Percentiles rank a stretch among this genome's conserved stretches.
These are phyloP conservation scores for Zygogramma bicolorata DNA, from an alignment of 2,888 invertebrate genomes.

Conservation along the genomic window DNA sequence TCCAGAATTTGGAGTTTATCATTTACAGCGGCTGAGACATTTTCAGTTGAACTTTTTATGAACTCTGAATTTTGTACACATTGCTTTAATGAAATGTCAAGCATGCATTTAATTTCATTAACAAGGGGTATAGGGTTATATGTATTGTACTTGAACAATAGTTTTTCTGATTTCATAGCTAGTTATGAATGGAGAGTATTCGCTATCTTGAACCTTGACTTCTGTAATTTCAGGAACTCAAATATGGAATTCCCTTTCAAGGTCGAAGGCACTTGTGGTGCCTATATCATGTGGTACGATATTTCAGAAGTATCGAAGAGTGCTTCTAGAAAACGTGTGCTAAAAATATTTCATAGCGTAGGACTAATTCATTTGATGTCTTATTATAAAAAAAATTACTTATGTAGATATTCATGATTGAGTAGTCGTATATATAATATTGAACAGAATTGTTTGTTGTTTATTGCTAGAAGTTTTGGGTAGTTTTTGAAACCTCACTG, in stretches of 20 bases:
- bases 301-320: constrained; percentile 10
- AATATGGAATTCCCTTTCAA: constrained; percentile 72
- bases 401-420: not conserved
- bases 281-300: constrained; percentile 72
- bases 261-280: constrained; percentile 73
- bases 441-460: not conserved
- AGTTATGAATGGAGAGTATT: not conserved
- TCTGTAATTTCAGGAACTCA: constrained; percentile 68
- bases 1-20: too few species aligned
- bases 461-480: not conserved
- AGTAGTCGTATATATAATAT: not conserved
- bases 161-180: too few species aligned
- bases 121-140: too few species aligned
- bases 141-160: too few species aligned
- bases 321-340: not conserved
- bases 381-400: not conserved
- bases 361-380: too few species aligned
- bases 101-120: too few species aligned
- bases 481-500: not conserved
- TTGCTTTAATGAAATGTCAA: too few species aligned
- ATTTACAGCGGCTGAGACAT: too few species aligned
- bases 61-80: too few species aligned
- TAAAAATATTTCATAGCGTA: too few species aligned
- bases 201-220: not conserved
- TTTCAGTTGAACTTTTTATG: too few species aligned